These are phyloP conservation scores for Crocodylus rhombifer DNA, from an alignment of 2,797 vertebrate genomes.

Conservation along the genomic window DNA sequence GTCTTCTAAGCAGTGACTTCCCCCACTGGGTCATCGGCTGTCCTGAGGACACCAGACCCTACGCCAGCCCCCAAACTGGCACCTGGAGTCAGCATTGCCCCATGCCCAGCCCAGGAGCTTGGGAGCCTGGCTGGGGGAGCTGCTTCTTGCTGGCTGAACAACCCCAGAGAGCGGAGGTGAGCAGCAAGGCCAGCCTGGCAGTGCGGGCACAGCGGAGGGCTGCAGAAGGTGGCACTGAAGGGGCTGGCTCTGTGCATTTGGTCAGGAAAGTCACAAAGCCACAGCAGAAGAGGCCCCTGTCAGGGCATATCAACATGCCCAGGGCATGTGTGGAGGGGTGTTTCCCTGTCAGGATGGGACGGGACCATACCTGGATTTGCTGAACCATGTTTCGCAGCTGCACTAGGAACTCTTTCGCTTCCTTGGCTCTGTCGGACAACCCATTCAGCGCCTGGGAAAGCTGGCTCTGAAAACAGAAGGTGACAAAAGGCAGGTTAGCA, in stretches of 20 bases:
- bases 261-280: neutral
- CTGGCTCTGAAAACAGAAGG: constrained; percentile 87
- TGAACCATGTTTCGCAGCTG: constrained; percentile 98
- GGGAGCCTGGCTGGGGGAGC: neutral
- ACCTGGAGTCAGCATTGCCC: neutral
- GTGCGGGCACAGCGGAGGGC: neutral
- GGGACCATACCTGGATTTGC: constrained; percentile 92
- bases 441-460: constrained; percentile 95
- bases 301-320: too few species aligned
- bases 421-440: constrained; percentile 95
- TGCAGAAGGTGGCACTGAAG: fast-evolving
- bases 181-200: neutral
- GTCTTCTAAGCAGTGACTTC: too few species aligned
- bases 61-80: too few species aligned
- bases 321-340: neutral
- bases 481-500: neutral
- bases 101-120: neutral
- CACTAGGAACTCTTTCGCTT: constrained; percentile 97
- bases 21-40: too few species aligned
- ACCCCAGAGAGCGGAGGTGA: neutral
- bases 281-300: neutral
- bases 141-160: neutral
- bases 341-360: neutral
- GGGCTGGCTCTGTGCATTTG: neutral
- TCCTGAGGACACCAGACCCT: too few species aligned